Conservation (phyloP, 2,113 vertebrate species). For the Eurystomus gularis region DNA sequence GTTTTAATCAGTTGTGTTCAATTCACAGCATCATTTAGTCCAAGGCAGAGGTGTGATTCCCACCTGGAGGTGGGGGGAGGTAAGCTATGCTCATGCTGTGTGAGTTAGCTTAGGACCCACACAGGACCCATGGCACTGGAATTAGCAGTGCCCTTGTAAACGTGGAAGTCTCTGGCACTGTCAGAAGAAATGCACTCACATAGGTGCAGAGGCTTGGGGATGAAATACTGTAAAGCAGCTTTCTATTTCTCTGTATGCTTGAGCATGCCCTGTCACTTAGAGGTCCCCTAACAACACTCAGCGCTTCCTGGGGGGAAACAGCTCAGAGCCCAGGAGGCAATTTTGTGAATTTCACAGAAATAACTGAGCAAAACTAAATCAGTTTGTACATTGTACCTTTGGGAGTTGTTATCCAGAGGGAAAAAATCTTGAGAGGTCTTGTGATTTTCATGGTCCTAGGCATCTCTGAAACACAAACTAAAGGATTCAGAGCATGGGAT, state of each 20-base stretch:
- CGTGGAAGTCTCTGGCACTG: rapidly evolving
- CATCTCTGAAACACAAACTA: background rate
- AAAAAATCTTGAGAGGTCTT: background rate
- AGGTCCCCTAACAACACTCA: background rate
- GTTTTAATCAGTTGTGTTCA: background rate
- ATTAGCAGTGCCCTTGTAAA: rapidly evolving
- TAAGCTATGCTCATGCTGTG: rapidly evolving
- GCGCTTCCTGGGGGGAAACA: background rate
- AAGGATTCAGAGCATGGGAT: background rate
- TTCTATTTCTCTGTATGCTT: background rate
- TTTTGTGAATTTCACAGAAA: background rate
- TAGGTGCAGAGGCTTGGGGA: background rate
- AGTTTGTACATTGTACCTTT: background rate
- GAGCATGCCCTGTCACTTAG: background rate
- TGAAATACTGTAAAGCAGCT: background rate
- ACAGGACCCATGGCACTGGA: background rate
- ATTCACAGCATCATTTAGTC: background rate
- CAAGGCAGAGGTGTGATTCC: background rate
- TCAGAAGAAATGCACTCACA: background rate
- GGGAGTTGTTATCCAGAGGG: background rate
- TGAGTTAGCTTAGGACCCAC: background rate
- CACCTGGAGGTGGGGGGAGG: background rate
- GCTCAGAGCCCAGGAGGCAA: background rate
- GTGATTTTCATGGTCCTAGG: background rate
- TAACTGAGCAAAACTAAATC: background rate